Evolutionary conservation across 2,888 invertebrate genomes (phyloP).

Genomic region (Megamerina dolium): DNA sequence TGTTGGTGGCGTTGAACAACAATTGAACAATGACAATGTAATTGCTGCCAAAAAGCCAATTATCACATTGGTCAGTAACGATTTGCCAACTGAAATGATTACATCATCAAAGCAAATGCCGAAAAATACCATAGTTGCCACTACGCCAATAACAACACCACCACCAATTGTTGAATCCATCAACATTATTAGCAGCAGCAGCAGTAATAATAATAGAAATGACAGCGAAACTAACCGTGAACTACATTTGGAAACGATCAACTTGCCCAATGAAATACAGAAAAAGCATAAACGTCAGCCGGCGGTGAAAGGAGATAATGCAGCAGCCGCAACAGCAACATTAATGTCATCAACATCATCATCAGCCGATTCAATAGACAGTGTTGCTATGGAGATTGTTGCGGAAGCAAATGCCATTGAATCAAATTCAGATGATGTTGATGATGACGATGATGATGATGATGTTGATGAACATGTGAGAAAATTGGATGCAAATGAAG

Average conservation of each 20-base stretch:
- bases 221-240: constrained; percentile 15
- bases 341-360: constrained; percentile 38
- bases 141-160: constrained; percentile 6
- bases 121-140: constrained; percentile 1
- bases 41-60: constrained; percentile 20
- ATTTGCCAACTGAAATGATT: constrained; percentile 25
- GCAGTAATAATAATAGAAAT: constrained; percentile 8
- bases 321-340: constrained; percentile 31
- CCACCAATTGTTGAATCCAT: no score
- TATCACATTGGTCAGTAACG: constrained; percentile 35
- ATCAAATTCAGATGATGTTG: constrained; percentile 9
- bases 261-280: constrained; percentile 31
- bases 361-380: constrained; percentile 37
- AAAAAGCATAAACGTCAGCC: neutral
- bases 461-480: constrained; percentile 7
- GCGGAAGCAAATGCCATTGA: no score
- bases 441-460: constrained; percentile 13
- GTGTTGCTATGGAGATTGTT: constrained; percentile 32
- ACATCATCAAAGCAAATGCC: constrained; percentile 5
- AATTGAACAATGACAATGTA: constrained; percentile 9
- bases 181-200: constrained; percentile 7
- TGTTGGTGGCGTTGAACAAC: constrained; percentile 42
- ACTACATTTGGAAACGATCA: constrained; percentile 38
- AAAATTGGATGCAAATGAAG: constrained; percentile 10
- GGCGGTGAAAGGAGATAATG: neutral